Conservation (phyloP, 2,888 invertebrate genomes). For the Tiphia femorata region DNA sequence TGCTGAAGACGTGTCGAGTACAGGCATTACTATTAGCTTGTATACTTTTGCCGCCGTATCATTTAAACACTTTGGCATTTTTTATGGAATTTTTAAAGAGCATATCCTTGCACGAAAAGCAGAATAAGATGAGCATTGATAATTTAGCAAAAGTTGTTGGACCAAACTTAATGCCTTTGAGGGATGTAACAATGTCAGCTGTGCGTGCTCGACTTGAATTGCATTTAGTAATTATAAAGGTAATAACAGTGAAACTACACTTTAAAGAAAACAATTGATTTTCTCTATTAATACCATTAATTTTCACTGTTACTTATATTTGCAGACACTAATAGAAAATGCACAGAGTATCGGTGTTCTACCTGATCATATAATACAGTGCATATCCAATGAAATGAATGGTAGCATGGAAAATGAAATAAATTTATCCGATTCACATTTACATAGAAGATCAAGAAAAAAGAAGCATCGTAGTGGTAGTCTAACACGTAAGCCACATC, state of each 20-base stretch:
- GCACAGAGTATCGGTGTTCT: slow-evolving; percentile 81
- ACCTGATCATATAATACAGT: slow-evolving; percentile 73
- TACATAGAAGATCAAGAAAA: slow-evolving; percentile 70
- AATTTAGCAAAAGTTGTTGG: slow-evolving; percentile 89
- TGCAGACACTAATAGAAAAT: slow-evolving; percentile 83
- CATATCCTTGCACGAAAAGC: slow-evolving; percentile 77
- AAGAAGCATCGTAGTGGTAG: slow-evolving; percentile 89
- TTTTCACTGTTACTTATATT: too few species aligned
- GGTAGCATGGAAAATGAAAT: slow-evolving; percentile 58
- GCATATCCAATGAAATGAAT: slow-evolving; percentile 55
- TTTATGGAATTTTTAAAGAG: slow-evolving; percentile 84
- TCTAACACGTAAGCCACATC: slow-evolving; percentile 78
- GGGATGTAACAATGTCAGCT: slow-evolving; percentile 73
- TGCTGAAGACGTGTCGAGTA: slow-evolving; percentile 73
- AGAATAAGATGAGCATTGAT: slow-evolving; percentile 86
- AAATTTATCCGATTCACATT: slow-evolving; percentile 52
- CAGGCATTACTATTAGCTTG: slow-evolving; percentile 78
- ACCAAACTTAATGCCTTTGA: slow-evolving; percentile 87
- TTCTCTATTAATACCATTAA: slow-evolving; percentile 1
- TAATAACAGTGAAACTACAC: slow-evolving; percentile 56
- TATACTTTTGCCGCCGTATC: slow-evolving; percentile 80
- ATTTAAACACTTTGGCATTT: slow-evolving; percentile 84
- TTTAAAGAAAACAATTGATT: slow-evolving; percentile 10
- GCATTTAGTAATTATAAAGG: slow-evolving; percentile 80
- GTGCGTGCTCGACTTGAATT: slow-evolving; percentile 76